Evolutionary conservation across 2,797 vertebrate species (phyloP), one percentile per base, ranked within the genome.

Genomic region (Hypotaenidia philippensis): DNA sequence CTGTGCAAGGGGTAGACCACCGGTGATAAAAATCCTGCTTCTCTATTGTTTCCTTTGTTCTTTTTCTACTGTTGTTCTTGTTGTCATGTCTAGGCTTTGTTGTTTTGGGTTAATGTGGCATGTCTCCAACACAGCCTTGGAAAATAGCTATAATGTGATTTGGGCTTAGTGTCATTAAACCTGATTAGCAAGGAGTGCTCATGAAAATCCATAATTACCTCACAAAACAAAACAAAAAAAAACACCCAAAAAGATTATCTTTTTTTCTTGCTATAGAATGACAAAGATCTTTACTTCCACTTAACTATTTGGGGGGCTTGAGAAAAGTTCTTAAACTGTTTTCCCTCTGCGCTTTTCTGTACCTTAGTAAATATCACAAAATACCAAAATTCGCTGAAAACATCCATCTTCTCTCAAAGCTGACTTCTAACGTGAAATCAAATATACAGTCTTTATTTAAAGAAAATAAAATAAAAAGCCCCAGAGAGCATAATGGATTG

Each of bases 161-260:
- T 96, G 90, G 55, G 80, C 94, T 97, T 94, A 93, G 79, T 95
- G 79, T 94, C 94, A 84, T 97, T 97, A 97, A 97, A 97, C 85
- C 79, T 79, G 80, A 97, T 97, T 97, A 97, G 89, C 83, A 96
- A 94, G 92, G 66, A 91, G 14, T 93, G 87, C 83, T 94, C 90
- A 89, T 86, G 89, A 97, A 97, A 97, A 97, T 96, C 97, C 83
- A 88, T 94, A 96, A 96, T 95, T 96, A 96, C 91, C 93, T 94
- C 92, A 93, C 70, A 87, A 96, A 96, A 95, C n/a, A 96, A 96
- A 61, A 45, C 36, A 36, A 36, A 36, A 53, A 40, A 66, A 53
- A 61, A 25, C 41, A 44, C 45, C 45, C 45, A 47, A 21, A 47
- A 47, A 47, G 21, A 47, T 19, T 15, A 45, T 41, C 6, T 19